A percentile compares a stretch with the other conserved stretches of the same genome.
Conservation (phyloP, 2,113 vertebrate species). For the Cheilinus undulatus region DNA sequence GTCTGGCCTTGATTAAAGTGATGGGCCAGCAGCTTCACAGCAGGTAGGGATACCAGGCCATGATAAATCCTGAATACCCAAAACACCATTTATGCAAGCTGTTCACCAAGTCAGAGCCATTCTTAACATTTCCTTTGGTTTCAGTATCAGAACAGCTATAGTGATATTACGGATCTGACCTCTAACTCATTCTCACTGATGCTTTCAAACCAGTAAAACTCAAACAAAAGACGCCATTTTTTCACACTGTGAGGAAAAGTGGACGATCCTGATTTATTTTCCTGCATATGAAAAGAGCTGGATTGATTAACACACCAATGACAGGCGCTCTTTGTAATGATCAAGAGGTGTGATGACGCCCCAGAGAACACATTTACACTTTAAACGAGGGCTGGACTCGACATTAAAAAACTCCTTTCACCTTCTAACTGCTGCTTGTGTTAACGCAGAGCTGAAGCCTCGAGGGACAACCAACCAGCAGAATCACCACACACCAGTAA, state of each 20-base stretch:
- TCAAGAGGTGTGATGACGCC: neutral
- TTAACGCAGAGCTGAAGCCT: slow-evolving; percentile 23
- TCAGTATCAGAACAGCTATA: too few relatives aligned
- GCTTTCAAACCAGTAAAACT: neutral
- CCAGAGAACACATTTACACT: slow-evolving; percentile 31
- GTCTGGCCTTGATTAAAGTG: too few relatives aligned
- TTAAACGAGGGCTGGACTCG: neutral
- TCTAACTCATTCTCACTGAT: neutral
- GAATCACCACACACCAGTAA: neutral
- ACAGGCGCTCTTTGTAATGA: slow-evolving; percentile 24
- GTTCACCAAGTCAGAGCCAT: too few relatives aligned
- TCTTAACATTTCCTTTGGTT: neutral
- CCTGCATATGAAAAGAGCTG: slow-evolving; percentile 2
- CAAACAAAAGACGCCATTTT: neutral
- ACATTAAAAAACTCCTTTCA: slow-evolving; percentile 14
- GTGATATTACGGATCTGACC: too few relatives aligned
- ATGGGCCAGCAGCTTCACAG: too few relatives aligned
- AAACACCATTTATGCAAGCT: too few relatives aligned
- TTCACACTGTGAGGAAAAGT: neutral
- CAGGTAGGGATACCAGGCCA: too few relatives aligned
- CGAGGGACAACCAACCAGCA: neutral
- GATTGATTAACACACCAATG: slow-evolving; percentile 1
- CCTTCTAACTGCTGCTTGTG: slow-evolving; percentile 5
- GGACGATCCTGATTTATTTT: slow-evolving; percentile 1
- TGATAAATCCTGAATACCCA: too few relatives aligned